Percentiles rank a stretch among this genome's conserved stretches.
These are phyloP conservation scores for Chaetorhynchus papuensis DNA, from an alignment of 2,113 vertebrate species.

Conservation along the genomic window DNA sequence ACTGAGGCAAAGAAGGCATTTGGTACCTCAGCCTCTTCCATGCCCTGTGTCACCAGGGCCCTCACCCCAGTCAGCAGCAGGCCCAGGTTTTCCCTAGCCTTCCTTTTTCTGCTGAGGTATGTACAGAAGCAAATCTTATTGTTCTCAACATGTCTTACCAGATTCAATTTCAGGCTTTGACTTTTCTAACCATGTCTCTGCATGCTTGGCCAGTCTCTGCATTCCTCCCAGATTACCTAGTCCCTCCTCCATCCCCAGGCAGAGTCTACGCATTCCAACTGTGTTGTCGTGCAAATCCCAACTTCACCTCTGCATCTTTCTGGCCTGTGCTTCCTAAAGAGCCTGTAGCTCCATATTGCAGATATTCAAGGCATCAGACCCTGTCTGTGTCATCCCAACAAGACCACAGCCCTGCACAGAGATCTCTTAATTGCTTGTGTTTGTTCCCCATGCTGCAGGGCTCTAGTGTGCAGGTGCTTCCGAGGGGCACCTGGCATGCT, in stretches of 20 bases:
- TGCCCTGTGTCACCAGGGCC: background rate
- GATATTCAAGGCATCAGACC: background rate
- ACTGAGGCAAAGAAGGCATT: background rate
- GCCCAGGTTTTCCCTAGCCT: background rate
- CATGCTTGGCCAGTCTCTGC: background rate
- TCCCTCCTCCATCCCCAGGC: background rate
- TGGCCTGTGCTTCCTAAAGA: background rate
- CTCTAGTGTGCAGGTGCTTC: background rate
- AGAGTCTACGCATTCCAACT: background rate
- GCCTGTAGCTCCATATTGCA: background rate
- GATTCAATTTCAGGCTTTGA: background rate
- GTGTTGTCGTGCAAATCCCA: background rate
- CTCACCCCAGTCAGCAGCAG: background rate
- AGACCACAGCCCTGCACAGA: background rate
- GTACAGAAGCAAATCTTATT: background rate
- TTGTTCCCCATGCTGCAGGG: background rate
- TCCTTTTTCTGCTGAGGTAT: background rate
- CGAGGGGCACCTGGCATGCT: background rate
- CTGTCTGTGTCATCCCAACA: background rate
- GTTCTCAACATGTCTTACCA: background rate
- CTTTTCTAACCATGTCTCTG: background rate
- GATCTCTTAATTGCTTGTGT: background rate
- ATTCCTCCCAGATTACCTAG: background rate
- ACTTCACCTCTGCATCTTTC: background rate
- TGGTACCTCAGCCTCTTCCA: background rate